Conservation (phyloP, 2,888 invertebrate genomes). For the Epinotia nisella region DNA sequence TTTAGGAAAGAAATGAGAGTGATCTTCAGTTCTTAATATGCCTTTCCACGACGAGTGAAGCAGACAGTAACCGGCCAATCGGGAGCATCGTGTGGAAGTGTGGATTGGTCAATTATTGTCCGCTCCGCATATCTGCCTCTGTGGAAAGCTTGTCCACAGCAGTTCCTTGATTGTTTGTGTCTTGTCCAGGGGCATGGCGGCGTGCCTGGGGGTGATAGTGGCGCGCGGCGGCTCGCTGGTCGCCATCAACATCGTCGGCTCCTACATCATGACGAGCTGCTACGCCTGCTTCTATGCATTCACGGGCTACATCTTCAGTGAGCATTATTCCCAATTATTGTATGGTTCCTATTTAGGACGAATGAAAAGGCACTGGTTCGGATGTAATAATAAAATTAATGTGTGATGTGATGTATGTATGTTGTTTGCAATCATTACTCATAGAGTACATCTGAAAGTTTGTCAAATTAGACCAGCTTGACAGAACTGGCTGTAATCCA, state of each 20-base stretch:
- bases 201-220: conserved; percentile 62
- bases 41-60: background rate
- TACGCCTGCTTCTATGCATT: conserved; percentile 55
- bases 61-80: background rate
- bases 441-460: too few species aligned
- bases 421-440: too few species aligned
- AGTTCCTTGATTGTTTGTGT: background rate
- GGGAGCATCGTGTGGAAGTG: too few species aligned
- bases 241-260: conserved; percentile 59
- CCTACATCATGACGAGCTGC: conserved; percentile 58
- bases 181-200: conserved; percentile 59
- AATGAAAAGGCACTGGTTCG: too few species aligned
- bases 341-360: too few species aligned
- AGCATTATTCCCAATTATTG: conserved; percentile 32
- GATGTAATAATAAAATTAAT: too few species aligned
- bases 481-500: too few species aligned
- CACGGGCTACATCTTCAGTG: conserved; percentile 54
- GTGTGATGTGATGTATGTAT: too few species aligned
- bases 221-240: conserved; percentile 57
- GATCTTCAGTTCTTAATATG: background rate
- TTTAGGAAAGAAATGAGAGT: background rate
- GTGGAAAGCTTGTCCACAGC: background rate
- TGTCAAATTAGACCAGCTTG: too few species aligned
- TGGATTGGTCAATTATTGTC: background rate
- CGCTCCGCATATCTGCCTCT: too few species aligned